phyloP scores from a whole-genome alignment of 1,140 invertebrate genomes.

The Ptiloglossa arizonensis region DNA sequence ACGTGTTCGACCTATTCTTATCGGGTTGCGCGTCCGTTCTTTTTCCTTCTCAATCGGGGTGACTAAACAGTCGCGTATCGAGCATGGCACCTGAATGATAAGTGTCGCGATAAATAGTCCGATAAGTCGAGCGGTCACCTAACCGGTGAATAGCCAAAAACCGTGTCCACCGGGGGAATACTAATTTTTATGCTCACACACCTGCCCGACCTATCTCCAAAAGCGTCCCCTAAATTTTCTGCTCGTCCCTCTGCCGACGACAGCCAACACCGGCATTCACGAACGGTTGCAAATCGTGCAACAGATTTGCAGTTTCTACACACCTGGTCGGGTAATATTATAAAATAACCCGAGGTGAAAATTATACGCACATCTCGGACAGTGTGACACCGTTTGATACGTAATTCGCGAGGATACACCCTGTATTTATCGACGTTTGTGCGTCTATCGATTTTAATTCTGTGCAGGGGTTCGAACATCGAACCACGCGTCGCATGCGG shows the following conservation, averaged over 20 bases:
- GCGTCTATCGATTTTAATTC: no score
- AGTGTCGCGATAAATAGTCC: conserved; percentile 37
- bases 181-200: conserved; percentile 8
- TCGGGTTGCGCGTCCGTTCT: conserved; percentile 15
- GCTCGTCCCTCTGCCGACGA: neutral
- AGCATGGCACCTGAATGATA: conserved; percentile 49
- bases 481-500: no score
- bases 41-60: conserved; percentile 21
- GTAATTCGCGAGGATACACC: no score
- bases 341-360: no score
- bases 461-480: no score
- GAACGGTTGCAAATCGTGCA: no score
- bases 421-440: no score
- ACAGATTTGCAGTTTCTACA: no score
- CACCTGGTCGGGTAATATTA: no score
- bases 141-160: conserved; percentile 23
- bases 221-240: neutral
- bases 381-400: no score
- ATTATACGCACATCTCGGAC: no score
- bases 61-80: conserved; percentile 48
- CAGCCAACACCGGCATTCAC: no score
- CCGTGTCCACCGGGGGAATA: conserved; percentile 10
- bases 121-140: conserved; percentile 29
- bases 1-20: conserved; percentile 35
- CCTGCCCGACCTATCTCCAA: conserved; percentile 13